Conservation (phyloP, 2,797 vertebrate species). For the Darevskia mixta region DNA sequence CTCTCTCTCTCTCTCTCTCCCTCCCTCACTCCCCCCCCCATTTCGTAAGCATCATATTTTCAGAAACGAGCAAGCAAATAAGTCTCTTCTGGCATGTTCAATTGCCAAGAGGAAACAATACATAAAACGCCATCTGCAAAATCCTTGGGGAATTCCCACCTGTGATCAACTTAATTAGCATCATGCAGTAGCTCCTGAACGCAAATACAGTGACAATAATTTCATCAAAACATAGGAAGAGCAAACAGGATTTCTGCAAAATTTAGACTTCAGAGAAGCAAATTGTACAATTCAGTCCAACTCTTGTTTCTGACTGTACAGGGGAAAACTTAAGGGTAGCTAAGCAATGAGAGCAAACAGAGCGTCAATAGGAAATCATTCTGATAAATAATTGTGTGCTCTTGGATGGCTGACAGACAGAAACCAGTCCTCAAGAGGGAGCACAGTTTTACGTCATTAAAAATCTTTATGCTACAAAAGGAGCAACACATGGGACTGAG, state of each 20-base stretch:
- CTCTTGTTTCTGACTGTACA: constrained; percentile 35
- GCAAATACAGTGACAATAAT: constrained; percentile 60
- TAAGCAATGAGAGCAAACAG: constrained; percentile 46
- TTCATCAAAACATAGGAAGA: constrained; percentile 58
- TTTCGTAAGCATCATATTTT: not conserved
- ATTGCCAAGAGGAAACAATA: constrained; percentile 54
- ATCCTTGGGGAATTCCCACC: constrained; percentile 66
- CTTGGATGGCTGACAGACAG: not conserved
- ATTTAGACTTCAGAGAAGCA: constrained; percentile 48
- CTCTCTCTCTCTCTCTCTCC: not conserved
- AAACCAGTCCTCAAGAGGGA: not conserved
- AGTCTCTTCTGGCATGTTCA: constrained; percentile 16
- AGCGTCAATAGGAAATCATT: constrained; percentile 39
- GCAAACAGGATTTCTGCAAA: constrained; percentile 53
- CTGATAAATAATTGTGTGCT: constrained; percentile 22
- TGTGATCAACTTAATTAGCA: constrained; percentile 63
- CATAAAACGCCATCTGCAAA: constrained; percentile 60
- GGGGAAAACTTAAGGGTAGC: constrained; percentile 44
- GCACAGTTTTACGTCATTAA: not conserved
- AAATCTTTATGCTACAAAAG: not conserved
- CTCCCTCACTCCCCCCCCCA: too few species aligned
- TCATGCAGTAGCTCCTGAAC: constrained; percentile 48
- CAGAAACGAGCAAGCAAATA: constrained; percentile 2
- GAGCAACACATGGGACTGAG: not conserved
- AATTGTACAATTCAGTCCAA: constrained; percentile 24